These are phyloP conservation scores for Holothuria scabra DNA, from an alignment of 53 echinoderm and acorn worm species.

Conservation along the genomic window DNA sequence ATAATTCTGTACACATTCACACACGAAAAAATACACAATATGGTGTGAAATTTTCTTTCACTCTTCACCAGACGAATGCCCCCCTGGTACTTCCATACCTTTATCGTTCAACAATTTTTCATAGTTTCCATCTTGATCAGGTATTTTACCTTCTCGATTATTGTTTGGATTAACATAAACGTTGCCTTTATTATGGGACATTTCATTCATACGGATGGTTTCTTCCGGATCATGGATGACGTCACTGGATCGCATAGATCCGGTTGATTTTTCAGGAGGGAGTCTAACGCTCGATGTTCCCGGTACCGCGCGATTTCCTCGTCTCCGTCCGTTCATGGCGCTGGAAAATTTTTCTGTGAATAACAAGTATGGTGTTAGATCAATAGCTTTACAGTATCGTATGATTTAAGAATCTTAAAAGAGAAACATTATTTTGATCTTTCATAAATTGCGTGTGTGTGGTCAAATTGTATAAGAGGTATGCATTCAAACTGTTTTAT, in stretches of 20 bases:
- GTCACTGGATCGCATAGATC: conserved; percentile 42
- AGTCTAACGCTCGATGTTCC: conserved; percentile 15
- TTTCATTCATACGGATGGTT: conserved; percentile 7
- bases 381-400: neutral
- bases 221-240: conserved; percentile 44
- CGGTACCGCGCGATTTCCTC: neutral
- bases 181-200: neutral
- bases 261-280: conserved; percentile 31
- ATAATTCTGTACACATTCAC: too few species aligned
- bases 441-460: too few species aligned
- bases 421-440: too few species aligned
- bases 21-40: too few species aligned
- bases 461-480: too few species aligned
- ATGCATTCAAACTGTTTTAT: too few species aligned
- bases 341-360: conserved; percentile 28
- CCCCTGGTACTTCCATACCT: conserved; percentile 8
- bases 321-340: conserved; percentile 14
- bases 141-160: neutral
- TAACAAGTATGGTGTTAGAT: neutral
- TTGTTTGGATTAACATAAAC: conserved; percentile 36
- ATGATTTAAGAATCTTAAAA: too few species aligned
- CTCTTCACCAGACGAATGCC: conserved; percentile 9
- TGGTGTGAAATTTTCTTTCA: neutral
- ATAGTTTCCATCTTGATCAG: neutral
- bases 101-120: conserved; percentile 18